Conservation (phyloP, 2,888 invertebrate genomes). For the Rhyacophila evoluta region DNA sequence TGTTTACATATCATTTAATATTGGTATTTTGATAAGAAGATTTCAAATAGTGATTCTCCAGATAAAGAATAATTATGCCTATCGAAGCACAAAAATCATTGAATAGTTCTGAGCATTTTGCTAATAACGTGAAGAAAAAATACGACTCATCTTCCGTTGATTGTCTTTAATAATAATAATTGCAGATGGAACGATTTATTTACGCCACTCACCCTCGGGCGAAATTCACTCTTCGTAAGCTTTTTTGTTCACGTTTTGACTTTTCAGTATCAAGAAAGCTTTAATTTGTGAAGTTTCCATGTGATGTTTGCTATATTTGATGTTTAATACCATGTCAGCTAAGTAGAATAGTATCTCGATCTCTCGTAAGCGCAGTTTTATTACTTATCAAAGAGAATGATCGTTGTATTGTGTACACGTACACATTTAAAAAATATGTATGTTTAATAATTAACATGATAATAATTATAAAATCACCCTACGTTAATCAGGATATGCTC, state of each 20-base stretch:
- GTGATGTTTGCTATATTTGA: neutral
- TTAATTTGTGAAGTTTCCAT: neutral
- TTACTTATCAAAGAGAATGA: neutral
- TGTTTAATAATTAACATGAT: too few relatives aligned
- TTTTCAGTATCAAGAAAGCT: neutral
- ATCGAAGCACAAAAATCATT: too few relatives aligned
- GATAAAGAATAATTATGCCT: too few relatives aligned
- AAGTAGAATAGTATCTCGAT: neutral
- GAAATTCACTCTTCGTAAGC: constrained; percentile 18
- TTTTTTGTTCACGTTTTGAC: constrained; percentile 22
- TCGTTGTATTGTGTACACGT: too few relatives aligned
- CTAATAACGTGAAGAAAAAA: too few relatives aligned
- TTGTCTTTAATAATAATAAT: neutral
- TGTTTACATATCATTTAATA: too few relatives aligned
- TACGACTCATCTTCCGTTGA: neutral
- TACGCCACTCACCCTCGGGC: constrained; percentile 13
- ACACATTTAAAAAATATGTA: too few relatives aligned
- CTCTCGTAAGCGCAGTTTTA: neutral
- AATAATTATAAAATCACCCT: too few relatives aligned
- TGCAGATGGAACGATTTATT: neutral
- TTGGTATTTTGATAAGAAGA: too few relatives aligned
- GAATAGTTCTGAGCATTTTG: too few relatives aligned
- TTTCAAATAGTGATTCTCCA: too few relatives aligned
- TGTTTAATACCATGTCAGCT: neutral
- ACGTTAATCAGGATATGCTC: too few relatives aligned